These are phyloP conservation scores for Eptatretus atami DNA, from an alignment of 2,797 vertebrate species.

Conservation along the genomic window DNA sequence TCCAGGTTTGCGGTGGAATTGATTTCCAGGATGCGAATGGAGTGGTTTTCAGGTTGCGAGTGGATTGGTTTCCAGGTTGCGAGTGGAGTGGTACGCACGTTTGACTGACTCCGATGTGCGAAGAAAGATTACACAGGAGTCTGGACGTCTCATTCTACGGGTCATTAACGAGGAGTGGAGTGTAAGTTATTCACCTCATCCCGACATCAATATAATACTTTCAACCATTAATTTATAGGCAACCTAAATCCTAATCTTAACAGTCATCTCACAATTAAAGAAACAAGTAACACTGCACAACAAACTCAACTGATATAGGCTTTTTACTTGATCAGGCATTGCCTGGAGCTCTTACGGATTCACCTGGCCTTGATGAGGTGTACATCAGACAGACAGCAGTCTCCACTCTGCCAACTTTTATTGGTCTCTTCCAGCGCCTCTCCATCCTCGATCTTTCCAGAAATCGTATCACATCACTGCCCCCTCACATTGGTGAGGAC, in stretches of 20 bases:
- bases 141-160: not conserved
- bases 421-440: constrained; percentile 1
- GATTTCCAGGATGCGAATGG: too few relatives aligned
- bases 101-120: not conserved
- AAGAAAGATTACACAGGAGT: not conserved
- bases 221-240: too few relatives aligned
- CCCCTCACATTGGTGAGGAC: constrained; percentile 3
- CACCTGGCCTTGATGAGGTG: not conserved
- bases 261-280: too few relatives aligned
- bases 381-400: too few relatives aligned
- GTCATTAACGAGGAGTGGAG: not conserved
- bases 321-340: not conserved
- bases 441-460: not conserved
- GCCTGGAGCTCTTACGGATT: not conserved
- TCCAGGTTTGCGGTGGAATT: too few relatives aligned
- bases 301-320: too few relatives aligned
- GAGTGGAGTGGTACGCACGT: not conserved
- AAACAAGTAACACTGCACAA: too few relatives aligned
- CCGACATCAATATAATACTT: too few relatives aligned
- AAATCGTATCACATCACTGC: not conserved
- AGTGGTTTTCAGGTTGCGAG: too few relatives aligned
- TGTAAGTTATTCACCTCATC: not conserved
- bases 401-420: not conserved
- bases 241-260: too few relatives aligned
- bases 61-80: not conserved